Evolutionary conservation across 2,797 vertebrate genomes (phyloP), one percentile per base, ranked within the genome.

Genomic region (Aplochiton taeniatus): DNA sequence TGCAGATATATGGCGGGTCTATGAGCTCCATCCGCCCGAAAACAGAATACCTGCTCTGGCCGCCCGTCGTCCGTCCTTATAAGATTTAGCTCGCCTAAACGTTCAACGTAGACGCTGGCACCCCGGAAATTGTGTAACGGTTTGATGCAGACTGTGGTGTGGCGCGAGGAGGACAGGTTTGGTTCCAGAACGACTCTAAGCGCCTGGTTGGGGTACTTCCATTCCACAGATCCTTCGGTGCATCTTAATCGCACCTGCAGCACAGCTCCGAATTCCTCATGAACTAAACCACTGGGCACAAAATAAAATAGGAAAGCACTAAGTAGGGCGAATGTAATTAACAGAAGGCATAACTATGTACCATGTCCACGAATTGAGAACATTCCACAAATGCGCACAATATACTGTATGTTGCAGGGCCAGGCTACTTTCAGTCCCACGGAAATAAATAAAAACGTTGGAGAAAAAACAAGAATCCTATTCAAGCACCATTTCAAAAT

Each of bases 181-280:
- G 93, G 92, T 66, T 93, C 89, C 69, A 95, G 83, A 4, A 93
- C 56, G 6, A 95, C 87, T 0, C 88, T 70, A 56, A 95, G 82
- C 46, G 92, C 92, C 64, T 86, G 85, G 0, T 85, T 86, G 0
- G 93, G 94, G 76, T 92, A 92, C 43, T 90, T 18, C 94, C 94
- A 93, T 61, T 86, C 80, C 65, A 95, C 88, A 0, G 83, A 90
- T 9, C 94, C 93, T 64, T 88, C 80, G 0, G 92, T 88, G 61
- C 94, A 94, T 70, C 92, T 88, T 48, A 95, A 87, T 9, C 81
- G 90, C 55, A 94, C 89, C 85, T 94, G 94, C 52, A 93, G 91
- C 14, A 94, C 91, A 0, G 89, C 79, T 0, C 88, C 76, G 48
- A 88, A 81, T 9, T 76, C 73, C 7, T 77, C 65, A 65, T 86